Base-by-base conservation (phyloP, 2,113 vertebrate species). In the Carlito syrichta region DNA sequence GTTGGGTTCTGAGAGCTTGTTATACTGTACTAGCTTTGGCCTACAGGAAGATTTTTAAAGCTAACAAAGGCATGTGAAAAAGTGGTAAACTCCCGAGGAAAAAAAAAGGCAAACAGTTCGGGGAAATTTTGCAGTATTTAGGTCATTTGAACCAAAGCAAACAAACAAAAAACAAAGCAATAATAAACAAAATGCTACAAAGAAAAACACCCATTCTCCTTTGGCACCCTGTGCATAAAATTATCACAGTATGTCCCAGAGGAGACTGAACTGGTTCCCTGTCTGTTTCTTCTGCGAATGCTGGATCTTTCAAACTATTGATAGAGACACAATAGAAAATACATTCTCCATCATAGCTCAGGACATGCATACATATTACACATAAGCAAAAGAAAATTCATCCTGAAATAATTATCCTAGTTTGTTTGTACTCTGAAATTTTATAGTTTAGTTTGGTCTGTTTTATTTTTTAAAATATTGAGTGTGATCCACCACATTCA, bases 81-180 rank as follows among this genome's bases (percentile, higher is more conserved):
- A 54, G 89, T 14, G 56, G 82, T 32, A n/a, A 86, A 60, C 23
- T 71, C 66, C 38, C 68, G 43, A 58, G 38, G 84, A 69, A 77
- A 48, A 87, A 69, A 77, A 48, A 76, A 71, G 40, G 30, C 76
- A 62, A 69, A 83, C 3, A 27, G 14, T 50, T 91, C 58, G 63
- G 56, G 68, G 63, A 71, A 79, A 71, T 78, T 78, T 89, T 96
- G 68, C 32, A 78, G 66, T 62, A 91, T 83, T 40, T 83, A 91
- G 38, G 14, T 94, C 13, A 30, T 58, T 90, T 54, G 40, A 92
- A 56, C 79, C 84, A 79, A 88, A 92, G 71, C 63, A 96, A 90
- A 69, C 38, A 93, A 78, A 82, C 17, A 54, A 86, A 94, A 93
- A 25, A 23, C 35, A 91, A 95, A 89, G 45, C 20, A 78, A 79